These are phyloP conservation scores for Pseudomyrmex dendroicus DNA, from an alignment of 1,140 invertebrate species.

Conservation along the genomic window DNA sequence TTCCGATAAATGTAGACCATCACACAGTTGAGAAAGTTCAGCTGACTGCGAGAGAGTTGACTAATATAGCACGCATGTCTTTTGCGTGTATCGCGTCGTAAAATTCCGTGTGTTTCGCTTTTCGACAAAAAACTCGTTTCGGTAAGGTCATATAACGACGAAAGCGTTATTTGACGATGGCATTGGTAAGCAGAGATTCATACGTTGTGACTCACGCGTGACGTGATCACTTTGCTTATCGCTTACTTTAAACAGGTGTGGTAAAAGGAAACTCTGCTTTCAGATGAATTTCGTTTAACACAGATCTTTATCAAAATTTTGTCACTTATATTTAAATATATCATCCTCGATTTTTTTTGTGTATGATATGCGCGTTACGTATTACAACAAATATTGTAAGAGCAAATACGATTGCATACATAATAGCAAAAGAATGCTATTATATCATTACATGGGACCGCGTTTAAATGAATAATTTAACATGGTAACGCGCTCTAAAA, in stretches of 20 bases:
- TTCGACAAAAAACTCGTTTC: background rate
- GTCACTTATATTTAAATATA: background rate
- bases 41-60: background rate
- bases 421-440: no score
- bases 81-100: background rate
- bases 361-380: background rate
- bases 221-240: slow-evolving; percentile 49
- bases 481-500: no score
- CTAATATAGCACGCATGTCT: background rate
- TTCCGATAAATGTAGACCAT: background rate
- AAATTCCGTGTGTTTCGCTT: slow-evolving; percentile 3
- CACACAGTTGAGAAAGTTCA: background rate
- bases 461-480: no score
- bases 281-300: background rate
- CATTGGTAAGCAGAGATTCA: slow-evolving; percentile 25
- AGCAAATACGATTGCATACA: no score
- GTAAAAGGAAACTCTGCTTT: background rate
- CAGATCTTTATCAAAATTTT: background rate
- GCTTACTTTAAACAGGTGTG: slow-evolving; percentile 60
- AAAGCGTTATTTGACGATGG: slow-evolving; percentile 26
- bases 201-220: slow-evolving; percentile 52
- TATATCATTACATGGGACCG: no score
- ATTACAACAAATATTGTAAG: background rate
- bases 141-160: background rate
- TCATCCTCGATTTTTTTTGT: no score